These are phyloP conservation scores for Corydoras maculifer DNA, from an alignment of 2,113 vertebrate species.

Conservation along the genomic window DNA sequence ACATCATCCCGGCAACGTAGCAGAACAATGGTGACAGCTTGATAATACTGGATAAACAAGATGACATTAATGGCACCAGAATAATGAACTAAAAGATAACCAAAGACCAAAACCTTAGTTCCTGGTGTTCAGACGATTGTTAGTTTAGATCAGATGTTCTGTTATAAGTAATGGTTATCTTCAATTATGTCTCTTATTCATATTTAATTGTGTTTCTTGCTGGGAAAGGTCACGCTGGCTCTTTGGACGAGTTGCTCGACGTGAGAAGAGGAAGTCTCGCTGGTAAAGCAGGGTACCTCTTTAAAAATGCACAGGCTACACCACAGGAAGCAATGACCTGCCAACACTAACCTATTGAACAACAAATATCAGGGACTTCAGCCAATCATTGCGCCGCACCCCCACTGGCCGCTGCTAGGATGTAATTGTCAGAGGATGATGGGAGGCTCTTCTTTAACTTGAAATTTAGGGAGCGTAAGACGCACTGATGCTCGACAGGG, in stretches of 20 bases:
- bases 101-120: constrained; percentile 58
- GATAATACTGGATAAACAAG: no score
- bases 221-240: constrained; percentile 65
- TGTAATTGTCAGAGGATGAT: constrained; percentile 19
- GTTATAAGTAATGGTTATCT: constrained; percentile 56
- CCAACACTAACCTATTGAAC: constrained; percentile 64
- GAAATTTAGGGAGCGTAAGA: constrained; percentile 1
- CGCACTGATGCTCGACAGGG: neutral
- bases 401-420: constrained; percentile 30
- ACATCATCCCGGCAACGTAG: no score
- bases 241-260: constrained; percentile 59
- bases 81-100: constrained; percentile 22
- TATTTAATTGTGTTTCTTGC: constrained; percentile 75
- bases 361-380: constrained; percentile 65
- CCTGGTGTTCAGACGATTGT: constrained; percentile 34
- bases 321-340: constrained; percentile 58
- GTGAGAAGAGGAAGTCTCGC: constrained; percentile 55
- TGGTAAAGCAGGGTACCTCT: constrained; percentile 59
- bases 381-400: constrained; percentile 49
- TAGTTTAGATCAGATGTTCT: constrained; percentile 41
- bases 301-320: constrained; percentile 63
- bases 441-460: constrained; percentile 11
- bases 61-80: neutral
- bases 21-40: no score
- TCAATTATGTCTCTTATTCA: constrained; percentile 72